phyloP scores from a whole-genome alignment of 30 jellyfish, hydroid and myxozoan species.

The Morbakka virulenta region DNA sequence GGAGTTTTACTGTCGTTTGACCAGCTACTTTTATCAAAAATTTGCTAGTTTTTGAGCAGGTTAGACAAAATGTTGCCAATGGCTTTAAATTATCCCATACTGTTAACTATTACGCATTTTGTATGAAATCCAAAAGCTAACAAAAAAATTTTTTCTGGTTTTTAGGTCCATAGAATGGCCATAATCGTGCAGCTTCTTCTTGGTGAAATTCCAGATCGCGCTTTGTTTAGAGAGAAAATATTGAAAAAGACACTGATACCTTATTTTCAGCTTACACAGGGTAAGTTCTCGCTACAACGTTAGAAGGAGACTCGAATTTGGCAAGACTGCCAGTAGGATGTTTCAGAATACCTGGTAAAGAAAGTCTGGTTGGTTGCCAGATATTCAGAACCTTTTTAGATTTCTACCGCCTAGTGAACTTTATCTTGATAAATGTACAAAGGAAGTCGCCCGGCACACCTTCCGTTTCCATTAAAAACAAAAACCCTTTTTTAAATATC shows the following conservation, averaged over 20 bases:
- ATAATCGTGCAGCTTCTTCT: conserved; percentile 87
- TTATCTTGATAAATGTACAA: too few relatives aligned
- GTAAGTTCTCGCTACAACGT: conserved; percentile 27
- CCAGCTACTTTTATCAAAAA: neutral
- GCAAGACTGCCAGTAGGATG: too few relatives aligned
- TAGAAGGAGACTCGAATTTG: too few relatives aligned
- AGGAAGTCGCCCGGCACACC: too few relatives aligned
- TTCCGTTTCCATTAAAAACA: too few relatives aligned
- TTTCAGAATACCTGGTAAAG: neutral
- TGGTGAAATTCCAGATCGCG: conserved; percentile 95
- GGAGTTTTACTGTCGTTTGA: too few relatives aligned
- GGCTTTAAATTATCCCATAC: neutral
- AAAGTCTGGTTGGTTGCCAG: neutral
- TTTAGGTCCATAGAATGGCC: conserved; percentile 84
- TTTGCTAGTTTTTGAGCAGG: neutral
- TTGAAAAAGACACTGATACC: conserved; percentile 89
- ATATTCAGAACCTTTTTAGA: neutral
- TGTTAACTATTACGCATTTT: neutral
- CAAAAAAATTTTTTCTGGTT: neutral
- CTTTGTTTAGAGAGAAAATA: conserved; percentile 71
- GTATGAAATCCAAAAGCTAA: neutral
- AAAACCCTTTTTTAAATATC: too few relatives aligned
- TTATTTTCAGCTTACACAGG: conserved; percentile 86
- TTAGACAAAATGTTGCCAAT: neutral
- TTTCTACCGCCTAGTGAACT: too few relatives aligned